Evolutionary conservation across 2,888 invertebrate species (phyloP), one percentile per base, ranked within the genome.

Genomic region (Vandiemenella viatica): DNA sequence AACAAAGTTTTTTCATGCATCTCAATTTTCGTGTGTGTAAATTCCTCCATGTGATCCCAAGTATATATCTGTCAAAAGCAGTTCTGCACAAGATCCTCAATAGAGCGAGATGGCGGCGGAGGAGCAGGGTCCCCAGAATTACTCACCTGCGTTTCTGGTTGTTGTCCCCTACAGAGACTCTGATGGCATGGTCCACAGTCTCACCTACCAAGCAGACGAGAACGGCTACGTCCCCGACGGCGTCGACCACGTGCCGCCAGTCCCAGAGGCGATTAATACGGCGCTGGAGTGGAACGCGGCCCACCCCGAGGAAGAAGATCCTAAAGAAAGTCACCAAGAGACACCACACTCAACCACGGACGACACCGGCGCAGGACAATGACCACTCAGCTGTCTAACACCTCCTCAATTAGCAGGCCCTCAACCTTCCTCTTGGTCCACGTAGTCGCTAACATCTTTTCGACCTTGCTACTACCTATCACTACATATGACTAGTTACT

Each of bases 131-230:
- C 64, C 67, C 54, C 71, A 73, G 48, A 67, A 74, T 5, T 46
- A 44, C 15, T 40, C 51, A 7, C 43, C 46, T 6, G 40, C 46
- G 38, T 49, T 62, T 17, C 50, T 76, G 58, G 80, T 80, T 42
- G 77, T 76, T 57, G 79, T 74, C 59, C 76, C 77, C 56, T 81
- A 79, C 64, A 79, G 77, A 23, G 72, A 79, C 1, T 79, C 79
- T 2, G 80, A 80, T 55, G 80, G 80, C 37, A 70, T 74, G 4
- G 69, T 75, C n/a, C 79, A 80, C 53, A 62, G 73, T 1, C 67
- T 80, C 10, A 69, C 73, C 6, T 81, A 80, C 59, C 72, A 75
- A 23, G 80, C 80, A n/a, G 79, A 80, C 56, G 80, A 80, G 58
- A 77, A 79, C 55, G 79, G 79, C 41, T 81, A 79, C 64, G 76